These are phyloP conservation scores for Notarius quadriscutis DNA, from an alignment of 2,113 vertebrate genomes.

Conservation along the genomic window DNA sequence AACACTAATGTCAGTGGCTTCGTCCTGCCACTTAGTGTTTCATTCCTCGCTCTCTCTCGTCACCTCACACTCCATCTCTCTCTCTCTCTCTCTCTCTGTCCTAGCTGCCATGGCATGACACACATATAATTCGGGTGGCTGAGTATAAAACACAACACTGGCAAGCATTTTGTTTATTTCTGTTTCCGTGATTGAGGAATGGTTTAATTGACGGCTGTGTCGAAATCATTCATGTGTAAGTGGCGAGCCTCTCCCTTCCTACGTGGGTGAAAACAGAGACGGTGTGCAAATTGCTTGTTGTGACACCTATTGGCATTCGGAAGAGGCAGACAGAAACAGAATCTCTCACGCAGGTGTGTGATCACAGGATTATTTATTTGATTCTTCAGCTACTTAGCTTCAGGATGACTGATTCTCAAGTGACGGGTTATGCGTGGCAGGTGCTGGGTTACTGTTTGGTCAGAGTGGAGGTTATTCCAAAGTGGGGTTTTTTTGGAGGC, in stretches of 20 bases:
- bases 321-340: conserved; percentile 31
- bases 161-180: background rate
- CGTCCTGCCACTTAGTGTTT: conserved; percentile 27
- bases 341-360: conserved; percentile 33
- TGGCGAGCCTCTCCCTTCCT: conserved; percentile 1
- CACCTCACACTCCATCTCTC: conserved; percentile 12
- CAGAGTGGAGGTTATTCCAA: conserved; percentile 54
- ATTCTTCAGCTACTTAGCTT: conserved; percentile 26
- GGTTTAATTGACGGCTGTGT: background rate
- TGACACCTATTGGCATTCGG: conserved; percentile 32
- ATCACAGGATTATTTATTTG: conserved; percentile 19
- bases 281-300: conserved; percentile 40
- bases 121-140: background rate
- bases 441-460: conserved; percentile 48
- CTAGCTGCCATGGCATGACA: conserved; percentile 2
- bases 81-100: conserved; percentile 13
- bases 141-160: background rate
- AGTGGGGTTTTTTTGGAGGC: conserved; percentile 14
- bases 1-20: conserved; percentile 42
- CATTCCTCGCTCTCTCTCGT: conserved; percentile 21
- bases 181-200: background rate
- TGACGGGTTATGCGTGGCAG: conserved; percentile 51
- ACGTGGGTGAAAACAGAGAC: conserved; percentile 9
- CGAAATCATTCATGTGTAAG: background rate
- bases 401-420: conserved; percentile 13